Conservation (phyloP, 2,888 invertebrate genomes). For the Dicyrtomina minuta region DNA sequence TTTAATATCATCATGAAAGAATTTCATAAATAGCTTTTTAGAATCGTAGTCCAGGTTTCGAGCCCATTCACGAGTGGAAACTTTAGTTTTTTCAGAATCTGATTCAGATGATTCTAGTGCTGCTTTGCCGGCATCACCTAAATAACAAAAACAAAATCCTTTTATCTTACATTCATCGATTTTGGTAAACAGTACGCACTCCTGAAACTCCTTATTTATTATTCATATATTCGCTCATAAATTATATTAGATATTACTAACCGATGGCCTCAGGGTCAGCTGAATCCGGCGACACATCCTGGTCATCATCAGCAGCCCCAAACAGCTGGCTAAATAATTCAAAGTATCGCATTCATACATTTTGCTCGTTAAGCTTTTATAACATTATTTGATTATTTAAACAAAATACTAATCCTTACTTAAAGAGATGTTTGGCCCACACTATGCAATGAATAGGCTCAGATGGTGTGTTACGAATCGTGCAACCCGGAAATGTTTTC, state of each 20-base stretch:
- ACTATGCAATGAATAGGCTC: conserved; percentile 99
- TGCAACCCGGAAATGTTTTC: conserved; percentile 95
- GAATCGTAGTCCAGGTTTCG: conserved; percentile 78
- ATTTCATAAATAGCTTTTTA: conserved; percentile 83
- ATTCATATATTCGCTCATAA: neutral
- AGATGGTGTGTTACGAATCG: conserved; percentile 97
- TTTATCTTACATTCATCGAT: conserved; percentile 54
- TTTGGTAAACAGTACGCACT: neutral
- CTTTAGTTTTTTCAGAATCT: conserved; percentile 59
- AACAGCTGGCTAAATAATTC: conserved; percentile 81
- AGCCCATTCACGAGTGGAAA: conserved; percentile 86
- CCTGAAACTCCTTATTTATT: neutral
- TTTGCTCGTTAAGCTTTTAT: too few species aligned
- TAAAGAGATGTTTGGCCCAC: conserved; percentile 98
- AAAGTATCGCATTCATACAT: neutral
- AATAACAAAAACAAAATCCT: neutral
- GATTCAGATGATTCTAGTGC: conserved; percentile 57
- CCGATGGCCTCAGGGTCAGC: conserved; percentile 85
- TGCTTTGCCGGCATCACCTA: conserved; percentile 40
- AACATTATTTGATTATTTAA: neutral
- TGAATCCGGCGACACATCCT: conserved; percentile 96
- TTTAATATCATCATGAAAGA: conserved; percentile 91
- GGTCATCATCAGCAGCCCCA: conserved; percentile 93
- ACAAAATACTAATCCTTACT: conserved; percentile 63
- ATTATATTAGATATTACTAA: conserved; percentile 19